Base-by-base conservation (phyloP, 2,113 vertebrate species). In the Chaetops frenatus region DNA sequence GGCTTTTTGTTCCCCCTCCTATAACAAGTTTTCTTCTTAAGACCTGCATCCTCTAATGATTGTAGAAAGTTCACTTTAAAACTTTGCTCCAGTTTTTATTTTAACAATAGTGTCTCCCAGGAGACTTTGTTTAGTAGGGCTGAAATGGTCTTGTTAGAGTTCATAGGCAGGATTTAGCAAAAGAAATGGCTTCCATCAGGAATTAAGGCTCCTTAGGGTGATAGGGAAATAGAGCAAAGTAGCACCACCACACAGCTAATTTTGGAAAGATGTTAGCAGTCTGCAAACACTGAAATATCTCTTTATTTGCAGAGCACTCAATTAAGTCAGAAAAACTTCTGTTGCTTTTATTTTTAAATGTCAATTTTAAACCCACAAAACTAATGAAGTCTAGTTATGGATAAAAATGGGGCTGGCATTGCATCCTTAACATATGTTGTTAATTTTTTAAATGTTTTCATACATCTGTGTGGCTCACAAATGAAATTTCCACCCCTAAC, bases 321-420 rank as follows among this genome's bases (percentile, higher is more conserved):
- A 73, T 93, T 94, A 94, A 94, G 57, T 81, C 62, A 50, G 84
- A 94, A 80, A 86, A 94, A 91, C 40, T 81, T 81, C 31, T 2
- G 61, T 87, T 86, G 72, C 56, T 47, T 86, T 91, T 78, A 84
- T 92, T 94, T 94, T 94, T 85, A 74, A 94, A 89, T 72, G 89
- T 94, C 87, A 87, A 70, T 73, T 97, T 97, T 81, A 90, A 86
- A 86, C 70, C 83, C 86, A 81, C 81, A 95, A 56, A 88, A 72
- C 64, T 82, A 95, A 92, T 80, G 69, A 92, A 67, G 51, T 78
- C 77, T 94, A 70, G 62, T 94, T 87, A 72, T 29, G 90, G 58
- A 66, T 90, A 77, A 74, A 96, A 94, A 80, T 54, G 57, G 27
- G 81, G 70, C 84, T 95, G 93, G 91, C 89, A 33, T 57, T 64